phyloP scores from a whole-genome alignment of 2,797 vertebrate species.

The Phataginus tricuspis region DNA sequence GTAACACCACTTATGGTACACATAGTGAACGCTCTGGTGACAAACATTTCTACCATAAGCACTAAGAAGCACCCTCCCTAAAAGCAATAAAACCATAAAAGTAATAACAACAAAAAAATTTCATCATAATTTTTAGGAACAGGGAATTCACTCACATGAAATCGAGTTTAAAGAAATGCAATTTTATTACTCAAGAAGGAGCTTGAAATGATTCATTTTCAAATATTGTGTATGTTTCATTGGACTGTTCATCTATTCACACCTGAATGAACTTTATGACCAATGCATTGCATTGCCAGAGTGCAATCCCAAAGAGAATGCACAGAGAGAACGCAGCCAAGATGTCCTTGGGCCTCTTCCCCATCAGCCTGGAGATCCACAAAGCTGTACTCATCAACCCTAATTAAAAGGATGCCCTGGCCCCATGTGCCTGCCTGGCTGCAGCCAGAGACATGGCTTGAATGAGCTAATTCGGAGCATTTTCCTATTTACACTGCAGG shows the following conservation, averaged over 20 bases:
- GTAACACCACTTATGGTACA: background rate
- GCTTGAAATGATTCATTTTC: constrained; percentile 17
- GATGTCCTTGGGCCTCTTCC: background rate
- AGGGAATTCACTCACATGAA: background rate
- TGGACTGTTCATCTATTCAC: background rate
- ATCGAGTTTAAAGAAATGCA: background rate
- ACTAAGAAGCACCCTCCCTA: background rate
- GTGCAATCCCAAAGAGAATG: background rate
- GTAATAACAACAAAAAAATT: background rate
- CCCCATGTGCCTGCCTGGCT: background rate
- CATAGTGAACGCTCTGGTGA: background rate
- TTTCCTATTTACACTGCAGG: background rate
- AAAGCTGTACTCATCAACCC: background rate
- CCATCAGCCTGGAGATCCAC: background rate
- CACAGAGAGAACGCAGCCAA: background rate
- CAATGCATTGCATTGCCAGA: background rate
- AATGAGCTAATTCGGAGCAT: background rate
- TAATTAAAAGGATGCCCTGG: background rate
- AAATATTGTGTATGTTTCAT: background rate
- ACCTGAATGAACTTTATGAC: background rate
- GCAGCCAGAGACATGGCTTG: background rate
- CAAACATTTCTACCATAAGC: background rate
- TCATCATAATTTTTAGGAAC: background rate
- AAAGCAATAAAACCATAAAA: background rate
- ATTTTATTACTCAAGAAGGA: background rate